Evolutionary conservation across 1,140 invertebrate species (phyloP).

Genomic region (Euura lappo): DNA sequence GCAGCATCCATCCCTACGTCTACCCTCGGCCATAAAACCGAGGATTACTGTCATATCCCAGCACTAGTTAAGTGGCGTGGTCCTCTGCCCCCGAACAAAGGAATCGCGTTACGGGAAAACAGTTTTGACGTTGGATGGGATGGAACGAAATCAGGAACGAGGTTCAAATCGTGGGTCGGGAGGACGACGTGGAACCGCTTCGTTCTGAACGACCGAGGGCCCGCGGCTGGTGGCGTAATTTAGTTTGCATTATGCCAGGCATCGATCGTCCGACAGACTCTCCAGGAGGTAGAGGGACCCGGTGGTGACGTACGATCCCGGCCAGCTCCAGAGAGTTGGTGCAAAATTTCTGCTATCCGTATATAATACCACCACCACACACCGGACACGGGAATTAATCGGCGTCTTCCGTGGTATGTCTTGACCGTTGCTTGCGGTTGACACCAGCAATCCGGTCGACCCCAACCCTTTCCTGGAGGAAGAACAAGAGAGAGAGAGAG

Average conservation of each 20-base stretch:
- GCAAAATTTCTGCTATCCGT: background rate
- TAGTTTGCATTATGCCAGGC: slow-evolving; percentile 41
- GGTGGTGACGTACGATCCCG: background rate
- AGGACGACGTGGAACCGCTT: background rate
- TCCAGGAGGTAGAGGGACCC: slow-evolving; percentile 15
- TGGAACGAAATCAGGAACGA: background rate
- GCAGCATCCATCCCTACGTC: background rate
- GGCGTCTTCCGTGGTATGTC: background rate
- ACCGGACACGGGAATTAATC: background rate
- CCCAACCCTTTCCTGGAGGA: background rate
- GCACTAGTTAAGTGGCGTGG: background rate
- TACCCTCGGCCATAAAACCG: no score
- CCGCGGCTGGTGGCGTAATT: slow-evolving; percentile 25
- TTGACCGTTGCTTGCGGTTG: slow-evolving; percentile 2
- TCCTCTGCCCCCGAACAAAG: background rate
- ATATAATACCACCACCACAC: no score
- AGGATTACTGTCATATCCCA: no score
- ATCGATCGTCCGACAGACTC: slow-evolving; percentile 32
- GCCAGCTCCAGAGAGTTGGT: background rate
- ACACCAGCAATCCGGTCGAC: background rate
- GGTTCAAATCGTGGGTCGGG: background rate
- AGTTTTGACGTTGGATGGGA: background rate
- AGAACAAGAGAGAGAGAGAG: background rate
- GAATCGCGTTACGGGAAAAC: background rate
- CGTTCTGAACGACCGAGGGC: background rate